phyloP scores from a whole-genome alignment of 2,888 invertebrate species.

The Drosophila ezoana region DNA sequence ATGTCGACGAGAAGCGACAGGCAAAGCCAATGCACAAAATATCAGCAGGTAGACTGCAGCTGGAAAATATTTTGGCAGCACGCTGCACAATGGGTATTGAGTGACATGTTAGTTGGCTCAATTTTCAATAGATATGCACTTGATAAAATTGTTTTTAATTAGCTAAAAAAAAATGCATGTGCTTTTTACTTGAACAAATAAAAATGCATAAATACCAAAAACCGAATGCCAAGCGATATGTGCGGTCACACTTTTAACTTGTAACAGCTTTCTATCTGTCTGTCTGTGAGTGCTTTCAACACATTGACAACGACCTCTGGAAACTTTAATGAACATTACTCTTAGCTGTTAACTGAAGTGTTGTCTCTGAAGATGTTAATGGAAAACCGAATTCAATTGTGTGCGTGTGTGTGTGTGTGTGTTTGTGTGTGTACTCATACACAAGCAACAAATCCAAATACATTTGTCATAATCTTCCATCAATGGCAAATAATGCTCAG shows the following conservation, averaged over 20 bases:
- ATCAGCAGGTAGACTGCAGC: constrained; percentile 51
- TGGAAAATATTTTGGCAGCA: constrained; percentile 43
- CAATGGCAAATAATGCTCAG: constrained; percentile 32
- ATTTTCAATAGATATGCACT: background rate
- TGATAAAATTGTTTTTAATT: background rate
- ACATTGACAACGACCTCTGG: too few relatives aligned
- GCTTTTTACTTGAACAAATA: background rate
- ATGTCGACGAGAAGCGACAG: constrained; percentile 44
- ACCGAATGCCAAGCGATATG: too few relatives aligned
- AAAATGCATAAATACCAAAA: background rate
- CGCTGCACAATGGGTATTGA: constrained; percentile 37
- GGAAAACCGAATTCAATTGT: background rate
- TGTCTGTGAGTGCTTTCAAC: too few relatives aligned
- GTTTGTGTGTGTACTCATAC: background rate
- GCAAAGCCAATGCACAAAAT: constrained; percentile 68
- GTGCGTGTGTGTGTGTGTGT: background rate
- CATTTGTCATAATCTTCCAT: constrained; percentile 46
- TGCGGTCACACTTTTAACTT: too few relatives aligned
- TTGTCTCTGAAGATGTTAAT: background rate
- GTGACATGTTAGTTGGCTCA: constrained; percentile 6
- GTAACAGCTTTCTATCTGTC: too few relatives aligned
- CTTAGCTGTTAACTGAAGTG: too few relatives aligned
- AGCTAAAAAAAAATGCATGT: background rate
- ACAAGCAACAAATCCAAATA: constrained; percentile 21
- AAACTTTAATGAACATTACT: too few relatives aligned